Conservation (phyloP, 2,113 vertebrate genomes). For the Embiotoca jacksoni region DNA sequence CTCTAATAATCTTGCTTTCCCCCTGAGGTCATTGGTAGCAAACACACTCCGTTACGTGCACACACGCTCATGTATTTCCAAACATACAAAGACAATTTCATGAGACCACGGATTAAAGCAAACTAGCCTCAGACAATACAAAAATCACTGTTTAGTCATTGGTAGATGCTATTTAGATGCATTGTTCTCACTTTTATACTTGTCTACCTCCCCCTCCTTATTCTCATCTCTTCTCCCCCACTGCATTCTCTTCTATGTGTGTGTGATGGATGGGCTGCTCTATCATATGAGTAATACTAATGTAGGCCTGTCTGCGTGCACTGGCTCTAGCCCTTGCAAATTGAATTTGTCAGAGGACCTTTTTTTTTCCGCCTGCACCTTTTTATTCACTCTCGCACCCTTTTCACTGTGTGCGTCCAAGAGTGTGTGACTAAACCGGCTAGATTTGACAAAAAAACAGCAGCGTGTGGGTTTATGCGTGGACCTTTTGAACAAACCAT, state of each 20-base stretch:
- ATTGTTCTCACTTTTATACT: conserved; percentile 47
- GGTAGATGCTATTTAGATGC: conserved; percentile 34
- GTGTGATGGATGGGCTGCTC: conserved; percentile 70
- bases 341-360: conserved; percentile 71
- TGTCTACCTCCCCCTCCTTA: conserved; percentile 14
- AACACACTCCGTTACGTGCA: background rate
- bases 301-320: conserved; percentile 69
- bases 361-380: conserved; percentile 20
- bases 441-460: conserved; percentile 43
- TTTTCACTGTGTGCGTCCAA: conserved; percentile 41
- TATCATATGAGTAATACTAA: conserved; percentile 78
- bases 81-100: background rate
- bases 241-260: conserved; percentile 41
- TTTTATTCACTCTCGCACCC: conserved; percentile 48
- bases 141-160: conserved; percentile 22
- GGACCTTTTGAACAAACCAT: conserved; percentile 22
- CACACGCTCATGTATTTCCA: conserved; percentile 7
- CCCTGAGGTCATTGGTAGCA: conserved; percentile 41
- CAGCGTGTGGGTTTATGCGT: background rate
- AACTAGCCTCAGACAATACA: background rate
- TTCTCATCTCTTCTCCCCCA: conserved; percentile 47
- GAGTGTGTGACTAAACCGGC: conserved; percentile 33
- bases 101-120: background rate
- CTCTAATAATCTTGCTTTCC: conserved; percentile 59
- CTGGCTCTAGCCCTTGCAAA: conserved; percentile 66